phyloP scores from a whole-genome alignment of 2,888 invertebrate genomes.

The Abrostola tripartita region DNA sequence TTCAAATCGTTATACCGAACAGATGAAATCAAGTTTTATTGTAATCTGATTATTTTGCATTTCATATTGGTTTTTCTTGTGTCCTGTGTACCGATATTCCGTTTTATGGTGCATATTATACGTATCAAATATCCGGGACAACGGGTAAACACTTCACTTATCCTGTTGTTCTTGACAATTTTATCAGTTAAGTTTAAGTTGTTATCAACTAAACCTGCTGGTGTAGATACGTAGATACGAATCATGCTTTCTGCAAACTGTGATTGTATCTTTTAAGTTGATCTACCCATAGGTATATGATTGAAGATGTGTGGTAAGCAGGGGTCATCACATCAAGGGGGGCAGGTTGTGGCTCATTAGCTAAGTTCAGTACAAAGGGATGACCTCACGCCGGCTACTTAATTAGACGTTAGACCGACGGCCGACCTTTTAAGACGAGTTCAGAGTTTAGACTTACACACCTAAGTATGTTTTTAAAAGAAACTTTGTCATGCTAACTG shows the following conservation, averaged over 20 bases:
- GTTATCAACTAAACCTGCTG: too few species aligned
- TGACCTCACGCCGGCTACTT: constrained; percentile 7
- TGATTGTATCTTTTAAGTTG: too few species aligned
- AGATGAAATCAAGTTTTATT: background rate
- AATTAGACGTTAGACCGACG: constrained; percentile 15
- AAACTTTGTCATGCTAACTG: too few species aligned
- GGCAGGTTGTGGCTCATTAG: constrained; percentile 38
- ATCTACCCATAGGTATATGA: too few species aligned
- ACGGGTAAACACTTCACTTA: too few species aligned
- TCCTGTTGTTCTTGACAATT: too few species aligned
- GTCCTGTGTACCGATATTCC: background rate
- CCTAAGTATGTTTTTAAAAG: background rate
- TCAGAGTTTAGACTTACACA: background rate
- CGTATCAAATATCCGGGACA: too few species aligned
- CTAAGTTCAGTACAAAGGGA: constrained; percentile 25
- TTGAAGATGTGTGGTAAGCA: too few species aligned
- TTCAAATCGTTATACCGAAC: constrained; percentile 1
- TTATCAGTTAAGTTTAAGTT: too few species aligned
- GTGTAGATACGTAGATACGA: too few species aligned
- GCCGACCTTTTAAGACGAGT: constrained; percentile 6
- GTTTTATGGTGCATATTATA: too few species aligned
- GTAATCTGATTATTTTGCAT: background rate
- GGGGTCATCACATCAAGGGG: background rate
- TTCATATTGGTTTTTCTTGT: background rate
- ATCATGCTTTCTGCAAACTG: too few species aligned